These are phyloP conservation scores for Ancistrus triradiatus DNA, from an alignment of 2,113 vertebrate species.

Conservation along the genomic window DNA sequence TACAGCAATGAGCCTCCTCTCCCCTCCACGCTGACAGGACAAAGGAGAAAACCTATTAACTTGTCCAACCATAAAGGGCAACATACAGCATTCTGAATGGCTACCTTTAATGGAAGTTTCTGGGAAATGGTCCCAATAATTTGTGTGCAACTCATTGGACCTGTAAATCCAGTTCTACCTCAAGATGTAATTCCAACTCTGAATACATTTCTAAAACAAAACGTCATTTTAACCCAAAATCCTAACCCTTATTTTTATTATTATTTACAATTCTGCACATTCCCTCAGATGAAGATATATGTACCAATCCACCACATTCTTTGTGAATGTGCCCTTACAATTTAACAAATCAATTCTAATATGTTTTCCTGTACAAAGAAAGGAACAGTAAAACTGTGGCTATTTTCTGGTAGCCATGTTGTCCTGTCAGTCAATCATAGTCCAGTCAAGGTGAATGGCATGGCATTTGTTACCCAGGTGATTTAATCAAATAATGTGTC, in stretches of 20 bases:
- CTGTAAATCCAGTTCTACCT: background rate
- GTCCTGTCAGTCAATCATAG: too few species aligned
- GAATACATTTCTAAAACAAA: background rate
- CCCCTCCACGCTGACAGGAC: constrained; percentile 22
- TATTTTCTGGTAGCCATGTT: too few species aligned
- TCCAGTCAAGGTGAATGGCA: too few species aligned
- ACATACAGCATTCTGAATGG: constrained; percentile 33
- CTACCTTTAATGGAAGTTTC: constrained; percentile 28
- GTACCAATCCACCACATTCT: too few species aligned
- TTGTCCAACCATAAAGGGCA: constrained; percentile 44
- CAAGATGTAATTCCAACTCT: background rate
- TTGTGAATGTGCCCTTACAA: too few species aligned
- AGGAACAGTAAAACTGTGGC: too few species aligned
- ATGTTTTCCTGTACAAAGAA: too few species aligned
- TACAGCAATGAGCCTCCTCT: constrained; percentile 24
- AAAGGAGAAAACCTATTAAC: constrained; percentile 40
- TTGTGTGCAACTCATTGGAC: background rate
- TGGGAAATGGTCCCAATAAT: constrained; percentile 21
- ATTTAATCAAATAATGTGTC: too few species aligned
- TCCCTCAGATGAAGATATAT: too few species aligned
- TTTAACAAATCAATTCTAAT: too few species aligned
- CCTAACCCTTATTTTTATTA: background rate
- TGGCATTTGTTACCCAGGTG: too few species aligned
- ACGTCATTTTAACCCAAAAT: background rate
- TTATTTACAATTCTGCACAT: too few species aligned